Base-by-base conservation (phyloP, 2,797 vertebrate genomes). In the Amniataba percoides region DNA sequence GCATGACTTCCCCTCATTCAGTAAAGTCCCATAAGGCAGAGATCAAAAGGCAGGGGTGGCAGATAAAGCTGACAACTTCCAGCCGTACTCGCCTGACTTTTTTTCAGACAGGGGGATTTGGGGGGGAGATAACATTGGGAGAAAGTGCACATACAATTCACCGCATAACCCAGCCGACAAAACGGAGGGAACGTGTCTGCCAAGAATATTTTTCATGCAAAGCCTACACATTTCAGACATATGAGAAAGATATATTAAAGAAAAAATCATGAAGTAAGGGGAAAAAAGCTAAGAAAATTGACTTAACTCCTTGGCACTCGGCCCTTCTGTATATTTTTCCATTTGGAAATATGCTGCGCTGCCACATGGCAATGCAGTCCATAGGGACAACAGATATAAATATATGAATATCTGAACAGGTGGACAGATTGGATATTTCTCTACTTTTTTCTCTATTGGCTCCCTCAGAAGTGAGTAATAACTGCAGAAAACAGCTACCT, bases 41-140 rank as follows among this genome's bases (percentile, higher is more conserved):
- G 87, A 90, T 90, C 71, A 83, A 75, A 87, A 78, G 21, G 73
- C 69, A 45, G 79, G 51, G 61, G 63, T 40, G 64, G 43, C 58
- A 85, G 85, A 91, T 90, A 91, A 89, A 83, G 76, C 78, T 79
- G 85, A 89, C 86, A 86, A 82, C 77, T 71, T 81, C 73, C 76
- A 76, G 82, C 73, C 70, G 31, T 31, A 72, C 70, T 80, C 13
- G 53, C 68, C 71, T 18, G 10, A 74, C 59, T 81, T 69, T 81
- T 81, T 71, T 63, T 58, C 64, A 42, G 39, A 39, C 18, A 31
- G 19, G 19, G 19, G 76, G 74, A 57, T 69, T 40, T 31, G 27
- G 62, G 18, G 39, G 57, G 27, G 13, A 67, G 81, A 81, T 89
- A 87, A 86, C 82, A 79, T 25, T 52, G 53, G 10, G 56, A 53